These are phyloP conservation scores for Nyctibius grandis DNA, from an alignment of 2,797 vertebrate species.

Conservation along the genomic window DNA sequence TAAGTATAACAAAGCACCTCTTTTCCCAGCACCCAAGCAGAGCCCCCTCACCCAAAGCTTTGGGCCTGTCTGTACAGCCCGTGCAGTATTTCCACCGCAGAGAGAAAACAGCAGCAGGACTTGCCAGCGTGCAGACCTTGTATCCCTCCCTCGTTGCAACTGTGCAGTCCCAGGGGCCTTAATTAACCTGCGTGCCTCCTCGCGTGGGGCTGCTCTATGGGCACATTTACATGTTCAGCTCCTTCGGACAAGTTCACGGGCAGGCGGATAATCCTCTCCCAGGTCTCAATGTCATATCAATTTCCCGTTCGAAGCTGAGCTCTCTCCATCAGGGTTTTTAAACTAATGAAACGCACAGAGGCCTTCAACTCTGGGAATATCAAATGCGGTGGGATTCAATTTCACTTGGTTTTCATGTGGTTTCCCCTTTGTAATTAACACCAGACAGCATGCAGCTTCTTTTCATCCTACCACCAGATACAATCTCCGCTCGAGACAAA, in stretches of 20 bases:
- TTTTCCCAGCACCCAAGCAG: background rate
- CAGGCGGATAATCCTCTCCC: conserved; percentile 60
- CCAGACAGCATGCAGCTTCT: background rate
- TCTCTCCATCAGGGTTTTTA: conserved; percentile 59
- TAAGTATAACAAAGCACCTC: background rate
- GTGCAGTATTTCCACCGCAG: background rate
- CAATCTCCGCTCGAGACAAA: background rate
- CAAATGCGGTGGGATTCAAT: conserved; percentile 11
- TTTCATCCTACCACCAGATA: background rate
- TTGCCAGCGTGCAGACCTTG: background rate
- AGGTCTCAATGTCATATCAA: conserved; percentile 72
- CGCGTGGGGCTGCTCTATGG: background rate
- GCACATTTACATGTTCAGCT: conserved; percentile 32
- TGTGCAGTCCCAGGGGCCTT: background rate
- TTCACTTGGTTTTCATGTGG: conserved; percentile 38
- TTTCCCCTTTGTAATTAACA: conserved; percentile 59
- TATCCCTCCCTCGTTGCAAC: background rate
- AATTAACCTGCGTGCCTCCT: conserved; percentile 37
- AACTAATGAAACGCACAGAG: conserved; percentile 62
- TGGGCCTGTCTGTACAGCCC: background rate
- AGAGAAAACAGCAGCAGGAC: background rate
- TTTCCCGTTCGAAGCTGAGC: conserved; percentile 66
- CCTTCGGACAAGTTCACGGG: conserved; percentile 42
- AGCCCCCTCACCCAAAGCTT: background rate
- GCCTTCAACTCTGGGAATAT: conserved; percentile 67